These are phyloP conservation scores for Acanthacorydalis orientalis DNA, from an alignment of 2,888 invertebrate species.

Conservation along the genomic window DNA sequence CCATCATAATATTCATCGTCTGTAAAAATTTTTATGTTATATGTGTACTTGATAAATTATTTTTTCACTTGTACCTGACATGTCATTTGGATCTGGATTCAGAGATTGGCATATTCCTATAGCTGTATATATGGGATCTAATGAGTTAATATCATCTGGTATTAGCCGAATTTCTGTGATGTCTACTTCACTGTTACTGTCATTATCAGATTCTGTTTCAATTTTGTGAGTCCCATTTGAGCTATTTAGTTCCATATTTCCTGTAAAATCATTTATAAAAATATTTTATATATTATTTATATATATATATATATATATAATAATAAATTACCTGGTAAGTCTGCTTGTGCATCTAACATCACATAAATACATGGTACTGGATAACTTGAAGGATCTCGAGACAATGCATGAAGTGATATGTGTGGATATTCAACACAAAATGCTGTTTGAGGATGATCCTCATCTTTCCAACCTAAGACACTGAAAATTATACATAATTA, in stretches of 20 bases:
- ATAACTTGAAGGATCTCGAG: constrained; percentile 1
- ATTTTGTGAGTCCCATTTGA: neutral
- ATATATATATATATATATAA: neutral
- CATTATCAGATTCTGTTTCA: neutral
- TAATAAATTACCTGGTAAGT: constrained; percentile 2
- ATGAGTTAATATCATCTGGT: constrained; percentile 1
- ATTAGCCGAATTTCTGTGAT: constrained; percentile 4
- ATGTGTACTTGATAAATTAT: neutral
- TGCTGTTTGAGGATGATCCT: neutral
- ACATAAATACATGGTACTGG: constrained; percentile 5
- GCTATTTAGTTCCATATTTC: neutral
- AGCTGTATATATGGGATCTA: constrained; percentile 3
- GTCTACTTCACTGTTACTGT: neutral
- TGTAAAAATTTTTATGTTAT: neutral
- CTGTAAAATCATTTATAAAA: neutral
- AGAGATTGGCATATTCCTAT: constrained; percentile 3
- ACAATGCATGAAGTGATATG: constrained; percentile 5
- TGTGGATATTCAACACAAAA: constrained; percentile 4
- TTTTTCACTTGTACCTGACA: neutral
- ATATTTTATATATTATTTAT: neutral
- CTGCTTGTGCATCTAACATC: constrained; percentile 4
- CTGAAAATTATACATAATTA: neutral
- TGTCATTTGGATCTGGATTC: constrained; percentile 5
- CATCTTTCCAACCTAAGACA: constrained; percentile 4
- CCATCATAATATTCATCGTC: constrained; percentile 4